Base-by-base conservation (phyloP, 2,797 vertebrate species). In the Urophycis tenuis region DNA sequence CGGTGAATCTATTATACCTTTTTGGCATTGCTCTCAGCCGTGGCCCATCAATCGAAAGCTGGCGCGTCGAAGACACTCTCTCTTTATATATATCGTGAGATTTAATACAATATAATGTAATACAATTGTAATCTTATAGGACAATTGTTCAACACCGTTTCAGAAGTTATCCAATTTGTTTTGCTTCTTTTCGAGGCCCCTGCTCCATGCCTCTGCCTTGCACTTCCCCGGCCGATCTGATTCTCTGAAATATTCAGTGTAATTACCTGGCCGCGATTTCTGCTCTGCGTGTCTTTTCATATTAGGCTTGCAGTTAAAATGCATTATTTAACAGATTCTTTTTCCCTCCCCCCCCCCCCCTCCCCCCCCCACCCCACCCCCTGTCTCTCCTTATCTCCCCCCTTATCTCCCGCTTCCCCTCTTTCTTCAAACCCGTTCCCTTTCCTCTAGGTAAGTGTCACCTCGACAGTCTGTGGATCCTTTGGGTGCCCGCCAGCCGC, bases 361-460 rank as follows among this genome's bases (percentile, higher is more conserved):
- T 15, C 39, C 17, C 39, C 60, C 60, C 19, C 41, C 41, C 41
- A 3, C n/a, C 53, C 60, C 10, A 29, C 25, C 60, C 60, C 11
- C 25, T 67, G n/a, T 67, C 60, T 67, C 60, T 67, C 25, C 7
- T 29, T 67, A 29, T 67, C 60, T 29, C 29, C 60, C 60, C n/a
- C 25, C 12, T 67, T 17, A 67, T 67, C 60, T 79, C 83, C 71
- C 75, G 79, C 2, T 72, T 79, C 81, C 78, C 78, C n/a, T 49
- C 19, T 75, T 34, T 81, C 75, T 76, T 72, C 22, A 60, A 60
- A 60, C 53, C 60, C 25, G 79, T 74, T 76, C 29, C n/a, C 41
- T 85, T 77, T 88, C 83, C 81, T 87, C 74, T 81, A 93, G 93
- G 93, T 94, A 91, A 93, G 93, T 93, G 88, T 91, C 91, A 89